Base-by-base conservation (phyloP, 2,113 vertebrate genomes). In the Prinia subflava region DNA sequence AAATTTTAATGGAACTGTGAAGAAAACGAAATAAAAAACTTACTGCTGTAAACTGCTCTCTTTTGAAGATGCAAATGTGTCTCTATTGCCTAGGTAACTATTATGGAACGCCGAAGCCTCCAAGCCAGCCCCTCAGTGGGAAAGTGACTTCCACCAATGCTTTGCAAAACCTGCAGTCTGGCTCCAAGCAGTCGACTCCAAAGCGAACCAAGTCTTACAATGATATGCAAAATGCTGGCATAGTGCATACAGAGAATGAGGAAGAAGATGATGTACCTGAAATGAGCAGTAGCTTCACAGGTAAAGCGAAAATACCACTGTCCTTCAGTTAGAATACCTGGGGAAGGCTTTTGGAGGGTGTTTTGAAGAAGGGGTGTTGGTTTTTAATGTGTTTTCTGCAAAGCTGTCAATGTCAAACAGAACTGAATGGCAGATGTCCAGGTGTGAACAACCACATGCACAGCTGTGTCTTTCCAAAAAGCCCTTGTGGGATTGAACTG, bases 201-300 rank as follows among this genome's bases (percentile, higher is more conserved):
- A 99, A 98, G 97, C 98, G 99, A 97, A 97, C 98, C 97, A 99
- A 99, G 98, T 99, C 99, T 97, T 99, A 99, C 98, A 99, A 99
- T 99, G 99, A 99, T 98, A 99, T 99, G 99, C 99, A 99, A 98
- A 99, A 99, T 99, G 99, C 99, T 99, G 99, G 98, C 98, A 98
- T 99, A 99, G 99, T 97, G 97, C 98, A 98, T 67, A 95, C 98
- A 50, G 99, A 99, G 96, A 99, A 98, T 96, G 99, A 99, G 95
- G 99, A 99, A 94, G 99, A 99, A 97, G 99, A 99, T 93, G 99
- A 99, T 83, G 97, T 98, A 97, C 99, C 98, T 99, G 99, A 99
- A 98, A 99, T 99, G 99, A 99, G 98, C 98, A 99, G 98, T 97
- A 99, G 99, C 97, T 99, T 99, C 97, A 99, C 99, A 99, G 99